phyloP scores from a whole-genome alignment of 2,113 vertebrate species.

The Dipodomys ordii region DNA sequence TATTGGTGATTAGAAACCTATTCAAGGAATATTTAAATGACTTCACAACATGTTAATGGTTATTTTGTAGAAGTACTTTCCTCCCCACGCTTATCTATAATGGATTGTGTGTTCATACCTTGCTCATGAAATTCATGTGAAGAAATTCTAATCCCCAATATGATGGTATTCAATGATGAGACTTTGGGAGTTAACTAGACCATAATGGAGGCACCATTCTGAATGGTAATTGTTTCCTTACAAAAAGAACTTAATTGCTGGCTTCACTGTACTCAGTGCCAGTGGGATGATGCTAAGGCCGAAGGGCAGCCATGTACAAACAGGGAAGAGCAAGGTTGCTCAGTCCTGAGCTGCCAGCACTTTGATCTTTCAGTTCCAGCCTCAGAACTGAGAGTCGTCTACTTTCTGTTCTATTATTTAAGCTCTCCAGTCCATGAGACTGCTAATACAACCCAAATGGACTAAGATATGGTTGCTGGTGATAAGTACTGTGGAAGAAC shows the following conservation, averaged over 20 bases:
- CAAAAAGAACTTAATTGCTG: background rate
- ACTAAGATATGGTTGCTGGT: background rate
- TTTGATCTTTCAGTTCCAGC: background rate
- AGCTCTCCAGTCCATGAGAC: too few species aligned
- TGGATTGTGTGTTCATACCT: background rate
- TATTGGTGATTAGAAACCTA: background rate
- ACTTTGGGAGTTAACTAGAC: background rate
- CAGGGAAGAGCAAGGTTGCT: background rate
- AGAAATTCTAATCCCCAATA: background rate
- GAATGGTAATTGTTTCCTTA: background rate
- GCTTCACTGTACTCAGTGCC: background rate
- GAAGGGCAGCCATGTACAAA: background rate
- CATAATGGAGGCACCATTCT: accelerated
- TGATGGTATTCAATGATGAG: background rate
- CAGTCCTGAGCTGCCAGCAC: accelerated
- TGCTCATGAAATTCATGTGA: background rate
- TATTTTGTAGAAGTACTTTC: background rate
- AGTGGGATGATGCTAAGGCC: too few species aligned
- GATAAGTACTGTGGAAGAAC: background rate
- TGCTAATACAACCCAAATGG: background rate
- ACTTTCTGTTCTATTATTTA: background rate
- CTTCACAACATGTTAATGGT: background rate
- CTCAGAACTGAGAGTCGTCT: background rate
- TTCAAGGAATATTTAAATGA: background rate
- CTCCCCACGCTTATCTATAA: background rate